Evolutionary conservation across 2,113 vertebrate genomes (phyloP).

Genomic region (Scomber colias): DNA sequence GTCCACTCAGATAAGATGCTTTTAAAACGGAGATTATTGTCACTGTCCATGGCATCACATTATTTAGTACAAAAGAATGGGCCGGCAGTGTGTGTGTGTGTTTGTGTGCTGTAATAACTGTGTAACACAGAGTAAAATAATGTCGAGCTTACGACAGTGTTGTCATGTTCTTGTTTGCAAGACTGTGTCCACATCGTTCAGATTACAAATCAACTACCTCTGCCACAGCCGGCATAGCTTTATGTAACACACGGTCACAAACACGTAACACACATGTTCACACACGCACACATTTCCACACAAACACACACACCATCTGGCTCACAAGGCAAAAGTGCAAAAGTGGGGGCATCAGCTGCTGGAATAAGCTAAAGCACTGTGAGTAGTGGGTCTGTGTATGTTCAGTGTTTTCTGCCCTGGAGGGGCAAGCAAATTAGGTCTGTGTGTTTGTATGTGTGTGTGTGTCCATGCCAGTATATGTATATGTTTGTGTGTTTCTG

Average conservation of each 20-base stretch:
- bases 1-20: conserved; percentile 82
- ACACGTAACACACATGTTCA: neutral
- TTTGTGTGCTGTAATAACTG: conserved; percentile 27
- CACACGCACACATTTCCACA: conserved; percentile 6
- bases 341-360: conserved; percentile 66
- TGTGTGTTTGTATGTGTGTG: conserved; percentile 9
- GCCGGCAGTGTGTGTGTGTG: conserved; percentile 8
- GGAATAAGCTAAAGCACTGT: conserved; percentile 58
- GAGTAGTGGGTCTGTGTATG: conserved; percentile 36
- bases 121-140: conserved; percentile 32
- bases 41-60: conserved; percentile 66
- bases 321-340: conserved; percentile 54
- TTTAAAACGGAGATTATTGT: conserved; percentile 82
- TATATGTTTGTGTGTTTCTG: conserved; percentile 10
- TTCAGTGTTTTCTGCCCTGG: conserved; percentile 33
- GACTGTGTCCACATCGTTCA: conserved; percentile 48
- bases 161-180: conserved; percentile 50
- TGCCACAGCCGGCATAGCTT: conserved; percentile 45
- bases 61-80: conserved; percentile 71
- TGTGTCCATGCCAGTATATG: neutral
- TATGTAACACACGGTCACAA: conserved; percentile 63
- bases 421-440: conserved; percentile 43
- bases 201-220: conserved; percentile 59
- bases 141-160: conserved; percentile 12
- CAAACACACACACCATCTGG: conserved; percentile 66